These are phyloP conservation scores for Chironomus tentans DNA, from an alignment of 2,888 invertebrate species.

Conservation along the genomic window DNA sequence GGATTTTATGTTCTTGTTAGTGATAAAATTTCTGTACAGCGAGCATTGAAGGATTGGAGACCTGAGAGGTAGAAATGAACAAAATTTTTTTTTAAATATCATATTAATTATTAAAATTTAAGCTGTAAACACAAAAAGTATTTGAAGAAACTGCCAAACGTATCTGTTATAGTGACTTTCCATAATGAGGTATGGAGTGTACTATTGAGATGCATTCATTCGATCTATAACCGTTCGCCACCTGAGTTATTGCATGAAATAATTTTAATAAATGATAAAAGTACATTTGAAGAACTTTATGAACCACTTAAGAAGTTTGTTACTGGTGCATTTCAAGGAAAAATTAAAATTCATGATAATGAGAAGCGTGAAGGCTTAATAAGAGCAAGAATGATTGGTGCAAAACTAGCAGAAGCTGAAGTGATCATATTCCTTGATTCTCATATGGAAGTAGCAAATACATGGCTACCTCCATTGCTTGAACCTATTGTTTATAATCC, in stretches of 20 bases:
- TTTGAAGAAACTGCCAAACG: slow-evolving; percentile 10
- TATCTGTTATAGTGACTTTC: slow-evolving; percentile 3
- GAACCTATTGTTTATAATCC: slow-evolving; percentile 12
- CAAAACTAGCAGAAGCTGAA: slow-evolving; percentile 71
- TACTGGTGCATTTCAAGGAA: slow-evolving; percentile 36
- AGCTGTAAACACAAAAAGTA: slow-evolving; percentile 9
- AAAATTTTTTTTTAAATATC: too few relatives aligned
- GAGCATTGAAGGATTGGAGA: neutral
- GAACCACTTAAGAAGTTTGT: slow-evolving; percentile 43
- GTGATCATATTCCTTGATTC: slow-evolving; percentile 87
- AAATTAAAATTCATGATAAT: slow-evolving; percentile 64
- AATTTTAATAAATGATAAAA: slow-evolving; percentile 45
- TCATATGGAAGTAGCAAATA: slow-evolving; percentile 82
- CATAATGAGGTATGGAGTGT: neutral
- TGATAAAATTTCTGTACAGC: neutral
- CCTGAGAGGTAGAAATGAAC: too few relatives aligned
- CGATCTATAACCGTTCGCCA: slow-evolving; percentile 11
- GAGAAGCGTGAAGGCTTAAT: slow-evolving; percentile 77
- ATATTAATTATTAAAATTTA: too few relatives aligned
- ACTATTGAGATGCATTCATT: neutral
- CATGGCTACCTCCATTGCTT: slow-evolving; percentile 53
- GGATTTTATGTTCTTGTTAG: neutral
- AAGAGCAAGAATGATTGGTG: slow-evolving; percentile 78
- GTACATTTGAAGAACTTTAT: slow-evolving; percentile 42
- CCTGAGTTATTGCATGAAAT: slow-evolving; percentile 34